Evolutionary conservation across 2,888 invertebrate genomes (phyloP).

Genomic region (Ferdinandea cuprea): DNA sequence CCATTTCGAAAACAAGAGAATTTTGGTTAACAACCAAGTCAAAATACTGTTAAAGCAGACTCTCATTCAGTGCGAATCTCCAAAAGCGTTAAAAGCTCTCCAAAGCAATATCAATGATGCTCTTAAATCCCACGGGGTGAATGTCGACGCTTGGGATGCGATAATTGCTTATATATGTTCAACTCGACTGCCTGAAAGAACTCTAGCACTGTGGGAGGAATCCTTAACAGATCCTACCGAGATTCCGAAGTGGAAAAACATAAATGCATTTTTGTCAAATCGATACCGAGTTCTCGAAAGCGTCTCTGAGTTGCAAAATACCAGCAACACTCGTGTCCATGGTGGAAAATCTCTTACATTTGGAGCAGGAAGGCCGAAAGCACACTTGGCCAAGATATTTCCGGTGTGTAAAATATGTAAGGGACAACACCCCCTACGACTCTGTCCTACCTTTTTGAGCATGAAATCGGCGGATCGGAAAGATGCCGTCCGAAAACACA

Average conservation of each 20-base stretch:
- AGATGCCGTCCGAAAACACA: no score
- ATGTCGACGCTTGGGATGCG: background rate
- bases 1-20: background rate
- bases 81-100: background rate
- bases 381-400: no score
- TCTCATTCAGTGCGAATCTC: background rate
- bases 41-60: slow-evolving; percentile 25
- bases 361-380: no score
- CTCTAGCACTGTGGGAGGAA: no score
- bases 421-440: no score
- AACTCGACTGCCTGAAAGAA: background rate
- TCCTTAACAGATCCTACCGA: background rate
- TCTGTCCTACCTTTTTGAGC: no score
- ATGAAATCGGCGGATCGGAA: no score
- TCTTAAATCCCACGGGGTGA: background rate
- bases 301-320: background rate
- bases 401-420: no score
- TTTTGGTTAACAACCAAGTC: slow-evolving; percentile 8
- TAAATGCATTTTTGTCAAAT: background rate
- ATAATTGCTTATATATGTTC: background rate
- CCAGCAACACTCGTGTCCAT: no score
- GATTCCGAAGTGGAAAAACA: background rate
- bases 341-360: no score
- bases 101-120: background rate
- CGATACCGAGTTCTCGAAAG: no score